phyloP scores from a whole-genome alignment of 2,113 vertebrate species.

The Oncorhynchus kisutch region DNA sequence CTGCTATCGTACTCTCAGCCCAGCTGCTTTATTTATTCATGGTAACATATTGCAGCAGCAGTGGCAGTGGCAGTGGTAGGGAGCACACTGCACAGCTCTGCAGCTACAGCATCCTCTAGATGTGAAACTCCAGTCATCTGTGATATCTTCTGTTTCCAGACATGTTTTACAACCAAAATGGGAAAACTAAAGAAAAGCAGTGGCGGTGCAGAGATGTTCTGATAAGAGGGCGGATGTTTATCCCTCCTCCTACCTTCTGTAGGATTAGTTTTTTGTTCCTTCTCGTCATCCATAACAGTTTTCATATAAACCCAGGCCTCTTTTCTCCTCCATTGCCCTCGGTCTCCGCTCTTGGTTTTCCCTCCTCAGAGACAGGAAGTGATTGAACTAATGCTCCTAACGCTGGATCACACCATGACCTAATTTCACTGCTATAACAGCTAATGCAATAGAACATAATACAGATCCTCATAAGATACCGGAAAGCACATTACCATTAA shows the following conservation, averaged over 20 bases:
- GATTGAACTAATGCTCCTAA: constrained; percentile 20
- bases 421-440: background rate
- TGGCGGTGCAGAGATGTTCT: background rate
- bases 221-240: background rate
- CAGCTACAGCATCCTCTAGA: background rate
- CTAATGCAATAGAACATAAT: background rate
- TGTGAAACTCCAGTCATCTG: background rate
- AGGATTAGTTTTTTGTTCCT: background rate
- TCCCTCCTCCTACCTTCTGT: background rate
- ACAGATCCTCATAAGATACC: background rate
- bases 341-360: constrained; percentile 12
- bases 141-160: background rate
- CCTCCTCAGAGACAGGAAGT: constrained; percentile 20
- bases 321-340: constrained; percentile 16
- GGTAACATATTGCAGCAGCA: constrained; percentile 28
- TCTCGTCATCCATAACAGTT: background rate
- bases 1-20: constrained; percentile 14
- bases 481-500: background rate
- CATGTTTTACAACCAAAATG: background rate
- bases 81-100: background rate
- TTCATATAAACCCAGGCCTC: background rate
- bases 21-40: constrained; percentile 32
- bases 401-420: background rate
- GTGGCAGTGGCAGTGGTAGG: constrained; percentile 6
- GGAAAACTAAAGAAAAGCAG: background rate